These are phyloP conservation scores for Heterodera filipjevi DNA, from an alignment of 2,888 invertebrate genomes.

Conservation along the genomic window DNA sequence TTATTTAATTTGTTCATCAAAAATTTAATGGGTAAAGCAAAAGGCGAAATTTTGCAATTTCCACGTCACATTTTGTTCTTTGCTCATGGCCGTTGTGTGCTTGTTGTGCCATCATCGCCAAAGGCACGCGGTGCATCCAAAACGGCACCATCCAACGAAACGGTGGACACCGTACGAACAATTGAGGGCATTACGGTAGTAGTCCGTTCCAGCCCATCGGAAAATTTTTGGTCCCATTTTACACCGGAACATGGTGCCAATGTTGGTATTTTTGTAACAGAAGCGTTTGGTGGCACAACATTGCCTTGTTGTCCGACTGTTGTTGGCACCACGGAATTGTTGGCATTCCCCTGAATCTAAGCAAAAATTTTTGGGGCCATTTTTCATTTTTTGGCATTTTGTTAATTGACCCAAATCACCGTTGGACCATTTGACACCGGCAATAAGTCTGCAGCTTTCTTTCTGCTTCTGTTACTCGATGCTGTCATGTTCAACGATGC, in stretches of 20 bases:
- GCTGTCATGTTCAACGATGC: background rate
- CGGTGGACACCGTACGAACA: background rate
- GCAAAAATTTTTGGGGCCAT: background rate
- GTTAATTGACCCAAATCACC: background rate
- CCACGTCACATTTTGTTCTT: background rate
- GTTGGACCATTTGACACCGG: background rate
- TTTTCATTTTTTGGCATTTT: background rate
- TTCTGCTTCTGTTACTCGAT: background rate
- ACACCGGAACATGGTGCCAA: background rate
- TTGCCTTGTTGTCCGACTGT: background rate
- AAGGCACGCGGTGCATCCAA: background rate
- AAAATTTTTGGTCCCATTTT: background rate
- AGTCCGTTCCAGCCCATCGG: background rate
- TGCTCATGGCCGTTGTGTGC: background rate
- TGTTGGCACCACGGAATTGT: no score
- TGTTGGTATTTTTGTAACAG: background rate
- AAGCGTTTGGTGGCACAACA: background rate
- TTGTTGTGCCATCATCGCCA: background rate
- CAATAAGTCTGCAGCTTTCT: background rate
- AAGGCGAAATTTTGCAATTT: no score
- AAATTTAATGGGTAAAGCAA: no score
- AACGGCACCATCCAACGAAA: slow-evolving; percentile 7
- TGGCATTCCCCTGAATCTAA: no score
- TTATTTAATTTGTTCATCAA: no score
- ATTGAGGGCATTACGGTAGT: background rate